phyloP scores from a whole-genome alignment of 2,797 vertebrate species.

The Karalla daura region DNA sequence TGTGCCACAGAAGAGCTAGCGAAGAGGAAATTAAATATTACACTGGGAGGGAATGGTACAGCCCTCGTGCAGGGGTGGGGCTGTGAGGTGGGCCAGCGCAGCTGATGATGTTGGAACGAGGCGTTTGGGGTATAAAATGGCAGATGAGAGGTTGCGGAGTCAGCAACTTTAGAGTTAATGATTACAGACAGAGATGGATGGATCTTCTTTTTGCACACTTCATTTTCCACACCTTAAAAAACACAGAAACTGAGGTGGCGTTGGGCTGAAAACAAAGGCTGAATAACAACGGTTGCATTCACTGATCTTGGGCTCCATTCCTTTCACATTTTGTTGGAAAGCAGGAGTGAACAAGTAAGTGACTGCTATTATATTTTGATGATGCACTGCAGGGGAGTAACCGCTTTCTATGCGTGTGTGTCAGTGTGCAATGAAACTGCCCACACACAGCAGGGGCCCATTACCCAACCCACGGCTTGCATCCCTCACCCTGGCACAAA shows the following conservation, averaged over 20 bases:
- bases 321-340: slow-evolving; percentile 14
- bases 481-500: slow-evolving; percentile 64
- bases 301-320: background rate
- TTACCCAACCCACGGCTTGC: slow-evolving; percentile 64
- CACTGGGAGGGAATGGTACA: slow-evolving; percentile 77
- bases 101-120: slow-evolving; percentile 47
- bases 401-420: slow-evolving; percentile 15
- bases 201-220: slow-evolving; percentile 58
- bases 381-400: slow-evolving; percentile 39
- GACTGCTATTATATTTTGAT: slow-evolving; percentile 49
- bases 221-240: slow-evolving; percentile 61
- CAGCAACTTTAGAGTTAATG: slow-evolving; percentile 57
- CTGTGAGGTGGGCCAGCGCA: slow-evolving; percentile 27
- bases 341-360: slow-evolving; percentile 28
- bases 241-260: slow-evolving; percentile 12
- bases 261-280: background rate
- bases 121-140: slow-evolving; percentile 55
- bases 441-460: slow-evolving; percentile 64
- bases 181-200: slow-evolving; percentile 60
- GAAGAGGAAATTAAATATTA: slow-evolving; percentile 87
- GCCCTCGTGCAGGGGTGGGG: slow-evolving; percentile 48
- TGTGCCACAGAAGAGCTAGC: slow-evolving; percentile 77
- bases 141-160: slow-evolving; percentile 33
- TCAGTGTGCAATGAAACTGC: slow-evolving; percentile 37
- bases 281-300: slow-evolving; percentile 1